Percentiles rank a stretch among this genome's conserved stretches.
Evolutionary conservation across 2,888 invertebrate genomes (phyloP).

Genomic region (Uloborus plumipes): DNA sequence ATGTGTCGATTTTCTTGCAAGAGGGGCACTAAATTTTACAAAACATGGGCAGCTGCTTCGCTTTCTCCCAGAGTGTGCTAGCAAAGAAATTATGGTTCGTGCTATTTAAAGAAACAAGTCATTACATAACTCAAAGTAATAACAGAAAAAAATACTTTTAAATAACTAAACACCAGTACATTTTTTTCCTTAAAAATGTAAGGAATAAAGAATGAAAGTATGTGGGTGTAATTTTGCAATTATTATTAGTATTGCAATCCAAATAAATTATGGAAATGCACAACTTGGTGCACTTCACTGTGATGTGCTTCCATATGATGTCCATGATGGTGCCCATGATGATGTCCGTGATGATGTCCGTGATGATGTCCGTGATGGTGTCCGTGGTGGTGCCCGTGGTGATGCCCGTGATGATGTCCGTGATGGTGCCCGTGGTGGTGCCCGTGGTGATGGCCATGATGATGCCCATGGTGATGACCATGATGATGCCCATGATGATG

Average conservation of each 20-base stretch:
- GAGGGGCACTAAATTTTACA: too few relatives aligned
- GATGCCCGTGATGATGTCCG: not conserved
- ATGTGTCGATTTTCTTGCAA: too few relatives aligned
- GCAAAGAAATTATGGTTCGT: too few relatives aligned
- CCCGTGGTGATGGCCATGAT: slow-evolving; percentile 18
- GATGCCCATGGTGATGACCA: slow-evolving; percentile 40
- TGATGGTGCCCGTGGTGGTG: slow-evolving; percentile 17
- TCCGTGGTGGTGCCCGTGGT: slow-evolving; percentile 2
- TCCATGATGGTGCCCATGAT: slow-evolving; percentile 12
- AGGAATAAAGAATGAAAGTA: not conserved
- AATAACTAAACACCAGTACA: too few relatives aligned
- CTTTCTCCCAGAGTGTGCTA: too few relatives aligned
- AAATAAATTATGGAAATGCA: slow-evolving; percentile 49
- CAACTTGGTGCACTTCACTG: slow-evolving; percentile 39
- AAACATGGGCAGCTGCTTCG: too few relatives aligned
- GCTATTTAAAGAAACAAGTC: too few relatives aligned
- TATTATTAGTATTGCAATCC: slow-evolving; percentile 32
- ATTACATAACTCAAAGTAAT: too few relatives aligned
- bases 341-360: slow-evolving; percentile 8
- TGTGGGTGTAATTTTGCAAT: not conserved
- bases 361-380: slow-evolving; percentile 12
- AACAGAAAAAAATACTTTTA: too few relatives aligned
- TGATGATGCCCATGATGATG: slow-evolving; percentile 40
- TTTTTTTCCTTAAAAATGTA: not conserved
- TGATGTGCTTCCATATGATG: slow-evolving; percentile 24